Percentiles rank a stretch among this genome's conserved stretches.
Evolutionary conservation across 2,113 vertebrate species (phyloP).

Genomic region (Gavialis gangeticus): DNA sequence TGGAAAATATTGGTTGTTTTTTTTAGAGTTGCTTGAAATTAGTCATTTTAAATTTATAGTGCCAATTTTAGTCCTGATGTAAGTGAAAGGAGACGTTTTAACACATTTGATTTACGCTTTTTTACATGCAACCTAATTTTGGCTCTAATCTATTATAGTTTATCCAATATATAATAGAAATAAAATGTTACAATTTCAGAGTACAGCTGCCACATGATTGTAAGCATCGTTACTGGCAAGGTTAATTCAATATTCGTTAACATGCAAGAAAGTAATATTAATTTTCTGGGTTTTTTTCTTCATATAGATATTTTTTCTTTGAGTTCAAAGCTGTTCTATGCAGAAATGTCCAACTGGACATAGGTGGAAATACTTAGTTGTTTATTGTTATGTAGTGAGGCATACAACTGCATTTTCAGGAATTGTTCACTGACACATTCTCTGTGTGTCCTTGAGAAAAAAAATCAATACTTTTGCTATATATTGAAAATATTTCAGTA

Average conservation of each 20-base stretch:
- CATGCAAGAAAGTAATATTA: neutral
- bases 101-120: neutral
- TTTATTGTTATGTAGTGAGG: neutral
- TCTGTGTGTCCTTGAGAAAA: neutral
- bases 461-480: neutral
- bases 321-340: neutral
- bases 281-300: neutral
- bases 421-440: neutral
- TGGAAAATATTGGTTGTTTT: neutral
- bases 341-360: neutral
- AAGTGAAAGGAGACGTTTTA: neutral
- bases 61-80: neutral
- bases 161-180: neutral
- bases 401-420: neutral
- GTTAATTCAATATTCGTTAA: neutral
- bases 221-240: neutral
- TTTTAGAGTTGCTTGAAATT: neutral
- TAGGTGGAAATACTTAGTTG: neutral
- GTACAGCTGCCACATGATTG: neutral
- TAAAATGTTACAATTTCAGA: neutral
- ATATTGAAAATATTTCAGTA: fast-evolving
- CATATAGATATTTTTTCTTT: neutral
- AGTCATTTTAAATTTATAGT: neutral
- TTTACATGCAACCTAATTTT: neutral
- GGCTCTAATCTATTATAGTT: neutral